These are phyloP conservation scores for Zaprionus lachaisei DNA, from an alignment of 1,140 invertebrate genomes.

Conservation along the genomic window DNA sequence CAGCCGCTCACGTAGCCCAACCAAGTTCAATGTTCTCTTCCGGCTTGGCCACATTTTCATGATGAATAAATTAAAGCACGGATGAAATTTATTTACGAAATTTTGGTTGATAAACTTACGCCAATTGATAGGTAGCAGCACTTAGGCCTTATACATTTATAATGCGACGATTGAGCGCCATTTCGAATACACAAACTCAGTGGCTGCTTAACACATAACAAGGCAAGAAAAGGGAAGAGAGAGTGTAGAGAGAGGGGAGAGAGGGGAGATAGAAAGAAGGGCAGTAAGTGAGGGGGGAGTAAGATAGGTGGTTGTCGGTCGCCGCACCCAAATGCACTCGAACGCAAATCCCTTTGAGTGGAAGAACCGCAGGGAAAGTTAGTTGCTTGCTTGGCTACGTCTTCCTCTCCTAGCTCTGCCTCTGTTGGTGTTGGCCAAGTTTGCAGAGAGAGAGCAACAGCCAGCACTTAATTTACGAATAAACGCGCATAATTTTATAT, in stretches of 20 bases:
- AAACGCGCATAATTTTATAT: slow-evolving; percentile 83
- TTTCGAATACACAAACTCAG: slow-evolving; percentile 23
- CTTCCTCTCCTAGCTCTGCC: background rate
- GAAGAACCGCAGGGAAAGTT: slow-evolving; percentile 59
- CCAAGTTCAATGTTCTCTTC: slow-evolving; percentile 20
- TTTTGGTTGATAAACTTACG: slow-evolving; percentile 40
- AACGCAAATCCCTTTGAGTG: slow-evolving; percentile 59
- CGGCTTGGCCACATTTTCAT: background rate
- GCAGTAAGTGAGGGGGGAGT: background rate
- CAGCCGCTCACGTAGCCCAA: slow-evolving; percentile 14
- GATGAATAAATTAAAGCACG: slow-evolving; percentile 9
- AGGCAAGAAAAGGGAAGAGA: background rate
- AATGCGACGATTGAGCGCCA: slow-evolving; percentile 55
- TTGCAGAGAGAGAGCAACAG: slow-evolving; percentile 65
- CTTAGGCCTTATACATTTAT: slow-evolving; percentile 75
- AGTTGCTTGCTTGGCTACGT: slow-evolving; percentile 25
- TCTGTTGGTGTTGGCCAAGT: slow-evolving; percentile 35
- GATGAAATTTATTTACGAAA: slow-evolving; percentile 25
- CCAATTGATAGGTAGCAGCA: slow-evolving; percentile 68
- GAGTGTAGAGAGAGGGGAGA: background rate
- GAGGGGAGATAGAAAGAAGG: background rate
- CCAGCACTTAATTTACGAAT: slow-evolving; percentile 83
- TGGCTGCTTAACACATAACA: slow-evolving; percentile 18
- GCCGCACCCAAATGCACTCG: slow-evolving; percentile 49
- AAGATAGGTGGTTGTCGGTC: background rate